These are phyloP conservation scores for Syrrhaptes paradoxus DNA, from an alignment of 2,113 vertebrate species.

Conservation along the genomic window DNA sequence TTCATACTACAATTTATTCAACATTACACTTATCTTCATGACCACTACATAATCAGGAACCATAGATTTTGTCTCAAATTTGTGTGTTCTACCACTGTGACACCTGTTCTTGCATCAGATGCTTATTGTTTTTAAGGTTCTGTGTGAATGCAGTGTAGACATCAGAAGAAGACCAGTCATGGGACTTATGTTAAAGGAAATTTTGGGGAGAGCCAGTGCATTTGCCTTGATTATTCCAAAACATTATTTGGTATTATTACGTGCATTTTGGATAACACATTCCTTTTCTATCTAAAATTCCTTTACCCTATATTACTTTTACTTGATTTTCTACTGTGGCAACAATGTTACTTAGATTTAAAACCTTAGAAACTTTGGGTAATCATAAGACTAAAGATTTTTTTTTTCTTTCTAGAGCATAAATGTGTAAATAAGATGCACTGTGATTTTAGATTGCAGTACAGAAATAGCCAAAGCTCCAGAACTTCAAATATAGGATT, in stretches of 20 bases:
- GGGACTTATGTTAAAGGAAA: neutral
- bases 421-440: neutral
- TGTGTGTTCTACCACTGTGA: neutral
- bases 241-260: neutral
- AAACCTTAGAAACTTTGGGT: neutral
- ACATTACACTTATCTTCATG: neutral
- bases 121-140: neutral
- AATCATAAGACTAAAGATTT: neutral
- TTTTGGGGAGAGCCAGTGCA: neutral
- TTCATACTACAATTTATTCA: neutral
- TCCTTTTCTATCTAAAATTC: neutral
- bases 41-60: neutral
- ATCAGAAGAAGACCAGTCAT: neutral
- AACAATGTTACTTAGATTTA: neutral
- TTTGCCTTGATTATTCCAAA: neutral
- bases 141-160: neutral
- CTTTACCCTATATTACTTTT: neutral
- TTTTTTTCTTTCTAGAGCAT: neutral
- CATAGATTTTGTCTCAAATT: neutral
- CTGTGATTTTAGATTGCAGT: neutral
- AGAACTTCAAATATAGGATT: neutral
- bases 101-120: neutral
- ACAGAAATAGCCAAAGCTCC: neutral
- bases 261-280: neutral
- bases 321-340: neutral